phyloP scores from a whole-genome alignment of 2,113 vertebrate genomes.

The Eublepharis macularius region DNA sequence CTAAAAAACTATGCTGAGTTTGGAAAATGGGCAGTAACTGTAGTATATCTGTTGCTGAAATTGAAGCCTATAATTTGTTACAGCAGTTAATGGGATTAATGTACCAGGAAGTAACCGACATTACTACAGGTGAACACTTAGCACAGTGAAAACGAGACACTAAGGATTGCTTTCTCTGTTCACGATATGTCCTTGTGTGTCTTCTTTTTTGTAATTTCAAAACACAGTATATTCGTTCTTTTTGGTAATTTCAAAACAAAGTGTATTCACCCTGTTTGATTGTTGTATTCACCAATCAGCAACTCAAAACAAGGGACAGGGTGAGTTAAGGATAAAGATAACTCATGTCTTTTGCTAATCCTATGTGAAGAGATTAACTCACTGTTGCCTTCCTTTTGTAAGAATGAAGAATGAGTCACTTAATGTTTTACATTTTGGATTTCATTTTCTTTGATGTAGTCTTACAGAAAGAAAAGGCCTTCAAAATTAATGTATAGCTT shows the following conservation, averaged over 20 bases:
- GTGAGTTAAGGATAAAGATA: slow-evolving; percentile 64
- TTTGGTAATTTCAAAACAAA: slow-evolving; percentile 58
- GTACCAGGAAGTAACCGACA: not conserved
- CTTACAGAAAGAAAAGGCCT: not conserved
- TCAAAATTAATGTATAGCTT: rapidly evolving
- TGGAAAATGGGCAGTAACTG: not conserved
- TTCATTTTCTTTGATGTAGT: not conserved
- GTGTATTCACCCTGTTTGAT: slow-evolving; percentile 48
- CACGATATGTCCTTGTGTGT: slow-evolving; percentile 36
- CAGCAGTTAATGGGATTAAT: rapidly evolving
- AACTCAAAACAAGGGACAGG: slow-evolving; percentile 55
- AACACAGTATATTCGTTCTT: slow-evolving; percentile 56
- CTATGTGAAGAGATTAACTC: slow-evolving; percentile 55
- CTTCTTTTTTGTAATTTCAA: slow-evolving; percentile 58
- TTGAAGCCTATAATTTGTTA: rapidly evolving
- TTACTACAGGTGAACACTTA: not conserved
- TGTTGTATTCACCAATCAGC: slow-evolving; percentile 52
- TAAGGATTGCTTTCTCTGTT: slow-evolving; percentile 8
- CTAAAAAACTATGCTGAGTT: not conserved
- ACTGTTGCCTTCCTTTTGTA: slow-evolving; percentile 57
- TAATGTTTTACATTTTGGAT: slow-evolving; percentile 47
- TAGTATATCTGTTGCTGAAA: not conserved
- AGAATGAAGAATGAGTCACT: slow-evolving; percentile 59
- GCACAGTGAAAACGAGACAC: not conserved
- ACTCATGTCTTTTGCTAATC: slow-evolving; percentile 65